Conservation (phyloP, 2,113 vertebrate species). For the Microcebus jonahi region DNA sequence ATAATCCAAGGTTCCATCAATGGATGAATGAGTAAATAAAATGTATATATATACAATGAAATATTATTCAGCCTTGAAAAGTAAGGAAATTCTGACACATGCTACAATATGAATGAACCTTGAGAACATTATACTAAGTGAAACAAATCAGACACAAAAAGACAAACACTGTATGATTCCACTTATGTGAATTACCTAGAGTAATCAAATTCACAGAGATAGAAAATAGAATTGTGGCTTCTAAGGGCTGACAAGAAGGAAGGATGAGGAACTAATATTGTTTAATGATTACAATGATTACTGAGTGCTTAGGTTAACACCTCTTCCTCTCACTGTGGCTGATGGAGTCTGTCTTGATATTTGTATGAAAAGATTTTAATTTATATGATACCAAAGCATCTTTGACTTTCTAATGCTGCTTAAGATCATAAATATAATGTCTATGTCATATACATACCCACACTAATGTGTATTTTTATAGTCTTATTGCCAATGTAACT, state of each 20-base stretch:
- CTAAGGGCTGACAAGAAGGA: neutral
- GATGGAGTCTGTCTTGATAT: neutral
- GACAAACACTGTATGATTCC: neutral
- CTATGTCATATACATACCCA: neutral
- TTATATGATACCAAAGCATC: neutral
- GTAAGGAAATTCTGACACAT: neutral
- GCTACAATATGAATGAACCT: neutral
- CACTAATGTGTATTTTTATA: neutral
- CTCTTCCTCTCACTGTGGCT: neutral
- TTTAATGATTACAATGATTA: neutral
- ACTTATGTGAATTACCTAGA: neutral
- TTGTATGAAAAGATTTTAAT: neutral
- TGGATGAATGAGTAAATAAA: neutral
- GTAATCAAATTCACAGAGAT: neutral
- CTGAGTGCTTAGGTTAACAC: neutral
- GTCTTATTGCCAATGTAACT: neutral
- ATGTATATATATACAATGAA: neutral
- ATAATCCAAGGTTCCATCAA: neutral
- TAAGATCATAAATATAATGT: neutral
- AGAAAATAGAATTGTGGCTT: neutral
- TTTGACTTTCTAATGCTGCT: neutral
- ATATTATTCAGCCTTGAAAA: neutral
- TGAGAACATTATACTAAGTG: neutral
- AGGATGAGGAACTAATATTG: neutral
- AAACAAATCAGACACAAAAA: neutral